Evolutionary conservation across 2,113 vertebrate genomes (phyloP).

Genomic region (Sphyrna mokarran): DNA sequence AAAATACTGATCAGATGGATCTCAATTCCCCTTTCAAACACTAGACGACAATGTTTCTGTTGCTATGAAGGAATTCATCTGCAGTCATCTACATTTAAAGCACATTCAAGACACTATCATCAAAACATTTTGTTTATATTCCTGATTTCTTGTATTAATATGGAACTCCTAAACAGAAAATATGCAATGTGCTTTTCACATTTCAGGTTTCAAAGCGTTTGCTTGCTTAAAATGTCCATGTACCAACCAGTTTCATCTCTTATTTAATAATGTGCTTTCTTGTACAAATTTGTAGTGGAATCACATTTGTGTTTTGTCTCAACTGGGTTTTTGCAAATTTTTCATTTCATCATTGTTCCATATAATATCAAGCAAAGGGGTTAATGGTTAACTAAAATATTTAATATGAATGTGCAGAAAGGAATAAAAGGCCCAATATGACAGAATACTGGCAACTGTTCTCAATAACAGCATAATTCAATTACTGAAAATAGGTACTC

Average conservation of each 20-base stretch:
- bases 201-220: background rate
- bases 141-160: background rate
- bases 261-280: background rate
- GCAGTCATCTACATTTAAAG: conserved; percentile 1
- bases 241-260: background rate
- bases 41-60: background rate
- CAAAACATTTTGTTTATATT: background rate
- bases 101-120: background rate
- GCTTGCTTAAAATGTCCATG: conserved; percentile 3
- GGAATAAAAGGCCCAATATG: background rate
- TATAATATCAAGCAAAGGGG: conserved; percentile 8
- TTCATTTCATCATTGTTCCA: background rate
- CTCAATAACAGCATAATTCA: background rate
- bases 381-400: background rate
- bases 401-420: background rate
- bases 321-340: background rate
- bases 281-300: background rate
- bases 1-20: background rate
- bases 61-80: background rate
- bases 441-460: background rate
- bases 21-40: background rate
- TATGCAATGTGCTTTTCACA: background rate
- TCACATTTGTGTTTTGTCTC: background rate
- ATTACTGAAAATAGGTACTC: conserved; percentile 15
- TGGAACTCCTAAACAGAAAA: background rate